A percentile compares a stretch with the other conserved stretches of the same genome.
These are phyloP conservation scores for Ridgeia piscesae DNA, from an alignment of 1,140 invertebrate genomes.

Conservation along the genomic window DNA sequence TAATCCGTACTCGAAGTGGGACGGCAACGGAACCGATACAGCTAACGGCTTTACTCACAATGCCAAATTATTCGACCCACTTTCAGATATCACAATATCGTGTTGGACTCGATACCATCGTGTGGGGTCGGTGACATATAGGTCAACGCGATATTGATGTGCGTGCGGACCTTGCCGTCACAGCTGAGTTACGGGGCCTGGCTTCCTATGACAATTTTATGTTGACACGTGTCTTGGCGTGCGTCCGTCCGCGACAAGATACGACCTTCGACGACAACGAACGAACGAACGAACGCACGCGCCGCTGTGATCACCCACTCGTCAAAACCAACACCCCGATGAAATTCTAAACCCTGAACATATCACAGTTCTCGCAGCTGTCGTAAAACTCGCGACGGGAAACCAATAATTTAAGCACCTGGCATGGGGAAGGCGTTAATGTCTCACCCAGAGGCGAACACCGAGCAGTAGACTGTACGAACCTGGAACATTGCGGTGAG, in stretches of 20 bases:
- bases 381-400: not conserved
- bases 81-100: not conserved
- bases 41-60: not conserved
- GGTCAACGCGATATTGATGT: not conserved
- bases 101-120: not conserved
- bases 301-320: not conserved
- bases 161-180: not conserved
- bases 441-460: not conserved
- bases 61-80: not conserved
- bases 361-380: not conserved
- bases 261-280: slow-evolving; percentile 7
- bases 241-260: slow-evolving; percentile 29
- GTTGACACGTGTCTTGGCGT: slow-evolving; percentile 2
- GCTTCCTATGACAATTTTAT: not conserved
- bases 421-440: not conserved
- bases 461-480: slow-evolving; percentile 15
- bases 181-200: not conserved
- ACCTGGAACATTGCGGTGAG: slow-evolving; percentile 20
- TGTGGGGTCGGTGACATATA: not conserved
- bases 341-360: not conserved
- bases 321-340: not conserved
- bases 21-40: not conserved
- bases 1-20: not conserved
- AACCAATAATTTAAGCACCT: not conserved
- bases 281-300: not conserved